A percentile compares a stretch with the other conserved stretches of the same genome.
Evolutionary conservation across 2,113 vertebrate genomes (phyloP).

Genomic region (Chloropsis hardwickii): DNA sequence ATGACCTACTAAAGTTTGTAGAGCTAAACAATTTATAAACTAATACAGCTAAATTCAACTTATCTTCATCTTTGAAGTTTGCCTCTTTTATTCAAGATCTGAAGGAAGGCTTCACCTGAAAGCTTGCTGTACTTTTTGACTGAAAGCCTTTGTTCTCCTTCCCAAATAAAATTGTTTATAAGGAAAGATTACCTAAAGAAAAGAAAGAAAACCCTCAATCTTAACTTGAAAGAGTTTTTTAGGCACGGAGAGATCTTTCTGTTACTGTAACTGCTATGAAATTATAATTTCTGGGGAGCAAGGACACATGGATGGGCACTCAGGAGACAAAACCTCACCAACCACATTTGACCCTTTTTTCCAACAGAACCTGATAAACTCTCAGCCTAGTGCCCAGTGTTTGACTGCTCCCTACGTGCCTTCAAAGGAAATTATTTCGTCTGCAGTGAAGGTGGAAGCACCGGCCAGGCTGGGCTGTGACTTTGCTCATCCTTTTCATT

Average conservation of each 20-base stretch:
- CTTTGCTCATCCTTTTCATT: background rate
- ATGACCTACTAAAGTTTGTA: slow-evolving; percentile 42
- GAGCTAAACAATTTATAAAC: slow-evolving; percentile 18
- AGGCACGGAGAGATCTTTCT: background rate
- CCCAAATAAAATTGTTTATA: background rate
- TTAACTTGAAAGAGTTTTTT: background rate
- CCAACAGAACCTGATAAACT: background rate
- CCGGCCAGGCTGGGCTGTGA: background rate
- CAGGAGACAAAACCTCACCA: background rate
- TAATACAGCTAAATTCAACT: slow-evolving; percentile 11
- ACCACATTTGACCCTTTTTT: rapidly evolving
- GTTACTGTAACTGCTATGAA: background rate
- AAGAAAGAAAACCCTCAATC: background rate
- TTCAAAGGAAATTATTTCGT: background rate
- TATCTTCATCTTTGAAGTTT: slow-evolving; percentile 20
- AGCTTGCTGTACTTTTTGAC: background rate
- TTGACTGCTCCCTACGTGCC: background rate
- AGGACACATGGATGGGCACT: background rate
- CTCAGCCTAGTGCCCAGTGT: background rate
- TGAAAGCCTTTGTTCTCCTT: slow-evolving; percentile 36
- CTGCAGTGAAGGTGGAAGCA: background rate
- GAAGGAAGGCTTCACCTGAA: slow-evolving; percentile 7
- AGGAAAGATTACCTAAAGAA: background rate
- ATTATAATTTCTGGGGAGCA: background rate
- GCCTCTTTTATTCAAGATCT: slow-evolving; percentile 20